A percentile compares a stretch with the other conserved stretches of the same genome.
phyloP scores from a whole-genome alignment of 37 sponge, comb jelly and placozoan genomes.

The Axinella damicornis region DNA sequence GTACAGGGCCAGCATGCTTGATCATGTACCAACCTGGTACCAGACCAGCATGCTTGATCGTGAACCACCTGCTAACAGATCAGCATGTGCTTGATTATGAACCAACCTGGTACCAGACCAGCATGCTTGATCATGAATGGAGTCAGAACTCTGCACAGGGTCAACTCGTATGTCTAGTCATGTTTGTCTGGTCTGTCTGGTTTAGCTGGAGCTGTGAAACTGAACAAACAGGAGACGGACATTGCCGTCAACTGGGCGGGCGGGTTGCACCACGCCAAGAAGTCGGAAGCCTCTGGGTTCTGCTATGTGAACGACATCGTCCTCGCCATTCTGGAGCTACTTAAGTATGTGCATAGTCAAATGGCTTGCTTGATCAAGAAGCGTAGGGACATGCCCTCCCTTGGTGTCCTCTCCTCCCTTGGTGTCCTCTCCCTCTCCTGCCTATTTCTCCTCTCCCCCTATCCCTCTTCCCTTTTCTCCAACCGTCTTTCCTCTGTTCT shows the following conservation, averaged over 20 bases:
- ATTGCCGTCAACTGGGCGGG: constrained; percentile 99
- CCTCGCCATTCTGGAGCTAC: constrained; percentile 95
- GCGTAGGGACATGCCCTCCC: constrained; percentile 97
- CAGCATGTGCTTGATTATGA: too few species aligned
- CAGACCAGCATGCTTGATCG: too few species aligned
- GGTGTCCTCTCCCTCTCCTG: too few species aligned
- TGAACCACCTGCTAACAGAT: too few species aligned
- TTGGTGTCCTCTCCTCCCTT: too few species aligned
- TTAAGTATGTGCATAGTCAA: constrained; percentile 97
- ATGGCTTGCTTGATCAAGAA: constrained; percentile 97
- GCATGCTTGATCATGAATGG: too few species aligned
- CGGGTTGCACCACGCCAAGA: constrained; percentile 99
- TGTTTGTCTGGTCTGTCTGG: not conserved
- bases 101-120: too few species aligned
- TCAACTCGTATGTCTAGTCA: not conserved
- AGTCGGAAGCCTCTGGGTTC: constrained; percentile 98
- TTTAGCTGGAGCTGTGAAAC: constrained; percentile 96
- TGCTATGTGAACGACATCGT: constrained; percentile 99
- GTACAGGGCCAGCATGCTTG: too few species aligned
- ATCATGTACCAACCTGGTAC: too few species aligned
- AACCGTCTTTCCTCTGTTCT: not conserved
- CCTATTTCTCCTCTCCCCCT: too few species aligned
- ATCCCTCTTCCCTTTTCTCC: too few species aligned
- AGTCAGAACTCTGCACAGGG: not conserved
- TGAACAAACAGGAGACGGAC: constrained; percentile 98